phyloP scores from a whole-genome alignment of 1,140 invertebrate species.

The Zaprionus camerounensis region DNA sequence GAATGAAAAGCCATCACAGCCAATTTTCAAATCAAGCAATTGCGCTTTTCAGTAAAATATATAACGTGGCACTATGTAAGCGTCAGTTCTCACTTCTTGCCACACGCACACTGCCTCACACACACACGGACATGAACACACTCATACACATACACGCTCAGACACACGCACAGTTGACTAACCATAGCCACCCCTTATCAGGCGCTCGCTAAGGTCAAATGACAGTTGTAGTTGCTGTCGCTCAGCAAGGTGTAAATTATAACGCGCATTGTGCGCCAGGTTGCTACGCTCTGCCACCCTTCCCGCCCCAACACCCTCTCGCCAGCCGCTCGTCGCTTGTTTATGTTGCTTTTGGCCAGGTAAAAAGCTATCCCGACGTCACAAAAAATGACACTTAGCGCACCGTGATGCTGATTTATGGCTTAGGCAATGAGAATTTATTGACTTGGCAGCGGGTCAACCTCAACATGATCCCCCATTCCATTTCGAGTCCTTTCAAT shows the following conservation, averaged over 20 bases:
- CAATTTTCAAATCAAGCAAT: constrained; percentile 80
- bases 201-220: constrained; percentile 67
- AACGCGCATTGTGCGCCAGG: constrained; percentile 68
- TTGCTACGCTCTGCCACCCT: constrained; percentile 48
- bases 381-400: constrained; percentile 83
- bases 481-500: neutral
- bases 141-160: neutral
- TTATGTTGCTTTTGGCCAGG: constrained; percentile 63
- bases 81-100: constrained; percentile 8
- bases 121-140: neutral
- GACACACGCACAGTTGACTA: constrained; percentile 2
- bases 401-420: constrained; percentile 81
- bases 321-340: constrained; percentile 33
- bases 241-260: constrained; percentile 76
- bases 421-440: constrained; percentile 82
- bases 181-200: neutral
- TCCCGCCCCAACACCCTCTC: neutral
- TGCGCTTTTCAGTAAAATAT: constrained; percentile 72
- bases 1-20: constrained; percentile 63
- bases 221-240: constrained; percentile 71
- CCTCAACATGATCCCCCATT: constrained; percentile 41
- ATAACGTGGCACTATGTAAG: constrained; percentile 65
- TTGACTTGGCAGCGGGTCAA: constrained; percentile 77
- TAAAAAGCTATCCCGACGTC: constrained; percentile 76
- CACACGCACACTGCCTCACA: neutral